Conservation (phyloP, 1,140 invertebrate species). For the Hormaphis cornu region DNA sequence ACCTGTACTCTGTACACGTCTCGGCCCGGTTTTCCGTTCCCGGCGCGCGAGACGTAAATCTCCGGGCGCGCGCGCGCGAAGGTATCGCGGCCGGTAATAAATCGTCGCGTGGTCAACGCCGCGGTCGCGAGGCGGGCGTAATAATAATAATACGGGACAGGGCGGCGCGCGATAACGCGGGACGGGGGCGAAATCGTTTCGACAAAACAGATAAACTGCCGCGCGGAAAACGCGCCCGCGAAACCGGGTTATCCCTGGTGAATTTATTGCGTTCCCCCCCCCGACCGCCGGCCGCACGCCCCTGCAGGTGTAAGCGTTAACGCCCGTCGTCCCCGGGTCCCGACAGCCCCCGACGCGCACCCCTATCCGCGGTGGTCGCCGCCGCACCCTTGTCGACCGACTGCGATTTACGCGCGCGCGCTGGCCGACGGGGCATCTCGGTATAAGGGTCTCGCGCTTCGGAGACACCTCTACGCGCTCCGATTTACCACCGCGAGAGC, state of each 20-base stretch:
- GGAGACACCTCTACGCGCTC: too few relatives aligned
- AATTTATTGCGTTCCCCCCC: constrained; percentile 20
- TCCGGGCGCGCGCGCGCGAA: too few relatives aligned
- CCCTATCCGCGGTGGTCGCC: neutral
- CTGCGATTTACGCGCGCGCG: neutral
- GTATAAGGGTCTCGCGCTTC: too few relatives aligned
- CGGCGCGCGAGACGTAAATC: too few relatives aligned
- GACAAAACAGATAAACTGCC: neutral
- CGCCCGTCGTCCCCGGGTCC: too few relatives aligned
- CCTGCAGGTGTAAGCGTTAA: too few relatives aligned
- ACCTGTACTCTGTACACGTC: too few relatives aligned
- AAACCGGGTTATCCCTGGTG: neutral
- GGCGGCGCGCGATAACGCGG: too few relatives aligned
- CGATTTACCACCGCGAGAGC: too few relatives aligned
- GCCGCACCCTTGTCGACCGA: neutral
- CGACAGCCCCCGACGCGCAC: neutral
- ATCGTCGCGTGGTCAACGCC: neutral
- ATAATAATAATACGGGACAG: neutral
- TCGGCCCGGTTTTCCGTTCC: too few relatives aligned
- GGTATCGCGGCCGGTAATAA: too few relatives aligned
- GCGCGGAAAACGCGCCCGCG: neutral
- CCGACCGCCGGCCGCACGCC: neutral
- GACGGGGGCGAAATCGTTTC: neutral
- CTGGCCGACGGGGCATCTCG: neutral
- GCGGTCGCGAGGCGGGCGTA: neutral